Base-by-base conservation (phyloP, 2,113 vertebrate species). In the Lates calcarifer region DNA sequence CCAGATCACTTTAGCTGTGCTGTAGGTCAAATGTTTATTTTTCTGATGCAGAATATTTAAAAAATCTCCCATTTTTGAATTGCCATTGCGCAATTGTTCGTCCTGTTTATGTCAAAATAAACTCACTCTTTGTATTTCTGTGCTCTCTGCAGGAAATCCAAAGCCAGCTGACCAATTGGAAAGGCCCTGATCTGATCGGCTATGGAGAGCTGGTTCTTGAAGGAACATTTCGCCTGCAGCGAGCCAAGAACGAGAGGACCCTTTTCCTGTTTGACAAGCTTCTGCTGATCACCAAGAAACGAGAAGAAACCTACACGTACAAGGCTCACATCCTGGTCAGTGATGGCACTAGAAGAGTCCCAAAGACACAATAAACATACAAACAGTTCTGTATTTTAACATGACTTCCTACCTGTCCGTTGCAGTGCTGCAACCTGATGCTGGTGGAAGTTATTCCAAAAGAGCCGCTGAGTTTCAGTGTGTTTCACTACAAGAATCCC, bases 401-500 rank as follows among this genome's bases (percentile, higher is more conserved):
- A 2, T 11, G 0, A 55, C 53, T n/a, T 80, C 41, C 24, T 47
- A 4, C 28, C 11, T 91, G 15, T 86, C 22, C 53, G 1, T 80
- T 90, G 13, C 91, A 99, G 98, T 99, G 98, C 75, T 97, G 97
- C 85, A 99, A 99, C 91, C 95, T 99, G 86, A 99, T 99, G 98
- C 95, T 99, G n/a, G 98, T 99, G 82, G 98, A 99, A 80, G 94
- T 99, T 67, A 99, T 99, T 79, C 97, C 98, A 5, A 99, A 99
- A 89, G 98, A 99, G 60, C 97, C 98, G 0, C 95, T 98, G 81
- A 98, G 98, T 89, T 99, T 99, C 92, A 99, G 96, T 0, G 96
- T 99, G 77, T 99, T 99, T 91, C 97, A 99, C 90, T 99, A 99
- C 94, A 99, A 99, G 96, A 99, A 98, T 87, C 97, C 98, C 83